phyloP scores from a whole-genome alignment of 1,140 invertebrate genomes.

The Sarcophaga peregrina region DNA sequence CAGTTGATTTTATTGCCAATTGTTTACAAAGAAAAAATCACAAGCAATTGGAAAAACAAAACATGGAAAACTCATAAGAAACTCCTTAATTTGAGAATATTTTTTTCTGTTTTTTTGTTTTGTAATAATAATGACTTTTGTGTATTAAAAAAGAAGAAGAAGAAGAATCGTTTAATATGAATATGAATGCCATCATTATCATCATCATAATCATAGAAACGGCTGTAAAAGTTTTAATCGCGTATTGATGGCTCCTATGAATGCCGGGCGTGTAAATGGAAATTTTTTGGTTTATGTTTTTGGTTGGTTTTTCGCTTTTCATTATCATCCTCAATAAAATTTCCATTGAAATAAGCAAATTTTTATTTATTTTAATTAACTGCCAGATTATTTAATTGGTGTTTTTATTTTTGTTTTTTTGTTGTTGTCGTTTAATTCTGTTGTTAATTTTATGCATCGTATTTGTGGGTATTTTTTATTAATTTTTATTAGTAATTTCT shows the following conservation, averaged over 20 bases:
- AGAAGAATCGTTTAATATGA: too few species aligned
- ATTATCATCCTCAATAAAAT: constrained; percentile 10
- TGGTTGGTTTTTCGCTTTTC: neutral
- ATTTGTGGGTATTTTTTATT: neutral
- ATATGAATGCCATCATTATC: constrained; percentile 1
- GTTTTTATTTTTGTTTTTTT: constrained; percentile 17
- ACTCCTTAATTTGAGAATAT: constrained; percentile 11
- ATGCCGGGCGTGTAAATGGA: too few species aligned
- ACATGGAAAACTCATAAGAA: neutral
- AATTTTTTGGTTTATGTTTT: too few species aligned
- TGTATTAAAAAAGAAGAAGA: neutral
- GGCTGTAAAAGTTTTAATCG: too few species aligned
- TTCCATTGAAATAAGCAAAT: constrained; percentile 15
- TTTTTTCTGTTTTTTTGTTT: constrained; percentile 9
- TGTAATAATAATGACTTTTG: neutral
- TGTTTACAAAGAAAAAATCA: constrained; percentile 9
- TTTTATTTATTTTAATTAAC: constrained; percentile 15
- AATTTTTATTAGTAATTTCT: neutral
- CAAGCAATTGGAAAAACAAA: constrained; percentile 32
- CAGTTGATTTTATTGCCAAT: constrained; percentile 23
- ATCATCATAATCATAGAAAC: neutral
- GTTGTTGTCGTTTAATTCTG: constrained; percentile 10
- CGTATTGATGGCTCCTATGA: too few species aligned
- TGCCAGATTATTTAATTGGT: neutral
- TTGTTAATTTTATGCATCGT: constrained; percentile 10